These are phyloP conservation scores for Dryoscopus gambensis DNA, from an alignment of 2,113 vertebrate genomes.

Conservation along the genomic window DNA sequence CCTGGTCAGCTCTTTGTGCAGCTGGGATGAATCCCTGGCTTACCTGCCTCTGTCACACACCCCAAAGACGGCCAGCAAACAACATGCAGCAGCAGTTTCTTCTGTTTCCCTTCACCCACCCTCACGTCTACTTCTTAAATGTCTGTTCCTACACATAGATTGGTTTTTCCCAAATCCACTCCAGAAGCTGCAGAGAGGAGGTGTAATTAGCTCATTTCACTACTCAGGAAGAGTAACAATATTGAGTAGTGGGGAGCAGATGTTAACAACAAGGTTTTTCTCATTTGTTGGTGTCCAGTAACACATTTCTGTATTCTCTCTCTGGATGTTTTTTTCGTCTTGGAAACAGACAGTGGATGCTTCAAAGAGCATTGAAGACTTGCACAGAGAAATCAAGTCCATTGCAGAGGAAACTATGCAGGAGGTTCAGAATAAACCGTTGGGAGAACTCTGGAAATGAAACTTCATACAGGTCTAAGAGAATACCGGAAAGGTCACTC, in stretches of 20 bases:
- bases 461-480: background rate
- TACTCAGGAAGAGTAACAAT: background rate
- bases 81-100: background rate
- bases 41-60: background rate
- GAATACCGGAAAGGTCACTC: background rate
- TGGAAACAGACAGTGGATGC: constrained; percentile 82
- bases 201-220: background rate
- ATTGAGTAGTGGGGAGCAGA: background rate
- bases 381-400: constrained; percentile 79
- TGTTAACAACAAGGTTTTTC: background rate
- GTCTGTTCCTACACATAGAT: background rate
- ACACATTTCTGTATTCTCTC: background rate
- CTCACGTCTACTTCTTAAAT: background rate
- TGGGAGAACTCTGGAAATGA: constrained; percentile 86
- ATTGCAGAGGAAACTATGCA: constrained; percentile 70
- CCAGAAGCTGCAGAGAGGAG: background rate
- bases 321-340: background rate
- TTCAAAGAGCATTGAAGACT: constrained; percentile 78
- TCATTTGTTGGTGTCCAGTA: background rate
- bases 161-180: background rate
- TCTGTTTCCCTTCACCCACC: background rate
- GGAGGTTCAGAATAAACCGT: constrained; percentile 54
- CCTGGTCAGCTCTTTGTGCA: background rate
- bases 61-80: background rate
- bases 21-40: background rate